A percentile compares a stretch with the other conserved stretches of the same genome.
Conservation (phyloP, 2,888 invertebrate species). For the Nemoura dubitans region DNA sequence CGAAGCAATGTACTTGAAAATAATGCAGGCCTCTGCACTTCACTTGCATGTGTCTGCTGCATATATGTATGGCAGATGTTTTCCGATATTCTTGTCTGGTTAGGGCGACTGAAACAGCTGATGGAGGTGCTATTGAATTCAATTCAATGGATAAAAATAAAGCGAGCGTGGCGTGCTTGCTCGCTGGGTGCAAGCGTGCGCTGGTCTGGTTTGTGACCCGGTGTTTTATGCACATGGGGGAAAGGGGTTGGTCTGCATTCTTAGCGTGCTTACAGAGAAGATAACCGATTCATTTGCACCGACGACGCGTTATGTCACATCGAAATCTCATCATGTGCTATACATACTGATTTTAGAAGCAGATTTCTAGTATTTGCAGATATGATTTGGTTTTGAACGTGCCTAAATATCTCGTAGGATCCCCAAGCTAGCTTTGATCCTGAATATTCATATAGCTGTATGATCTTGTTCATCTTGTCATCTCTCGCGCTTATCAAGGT, state of each 20-base stretch:
- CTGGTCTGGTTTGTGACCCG: not conserved
- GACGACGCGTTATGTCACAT: not conserved
- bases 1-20: not conserved
- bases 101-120: conserved; percentile 3
- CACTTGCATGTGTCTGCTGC: no score
- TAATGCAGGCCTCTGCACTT: not conserved
- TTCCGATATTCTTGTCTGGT: not conserved
- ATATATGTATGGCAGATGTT: not conserved
- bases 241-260: not conserved
- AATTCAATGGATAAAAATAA: conserved; percentile 2
- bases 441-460: no score
- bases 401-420: no score
- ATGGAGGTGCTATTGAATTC: not conserved
- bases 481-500: no score
- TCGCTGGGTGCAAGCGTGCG: no score
- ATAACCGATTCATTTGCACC: not conserved
- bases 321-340: no score
- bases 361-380: no score
- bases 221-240: not conserved
- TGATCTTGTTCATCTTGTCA: no score
- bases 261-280: not conserved
- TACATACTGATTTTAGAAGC: no score
- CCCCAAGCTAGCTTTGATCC: no score
- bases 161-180: not conserved
- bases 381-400: no score